A percentile compares a stretch with the other conserved stretches of the same genome.
Conservation (phyloP, 2,888 invertebrate species). For the Drosophila anomelani region DNA sequence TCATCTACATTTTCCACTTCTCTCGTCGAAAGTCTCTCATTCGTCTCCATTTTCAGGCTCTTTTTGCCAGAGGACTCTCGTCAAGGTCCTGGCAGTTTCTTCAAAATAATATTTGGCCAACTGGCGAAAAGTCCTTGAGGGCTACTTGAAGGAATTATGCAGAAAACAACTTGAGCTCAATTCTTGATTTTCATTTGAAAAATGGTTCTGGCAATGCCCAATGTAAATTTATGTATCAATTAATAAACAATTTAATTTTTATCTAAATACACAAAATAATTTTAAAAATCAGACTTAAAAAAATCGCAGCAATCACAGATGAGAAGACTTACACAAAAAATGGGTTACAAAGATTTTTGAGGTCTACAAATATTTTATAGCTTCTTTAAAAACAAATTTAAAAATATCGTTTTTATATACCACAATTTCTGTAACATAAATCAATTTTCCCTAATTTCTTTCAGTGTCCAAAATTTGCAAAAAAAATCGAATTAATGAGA, state of each 20-base stretch:
- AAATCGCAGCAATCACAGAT: too few species aligned
- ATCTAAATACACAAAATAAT: too few species aligned
- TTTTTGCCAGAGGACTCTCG: neutral
- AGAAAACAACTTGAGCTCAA: slow-evolving; percentile 20
- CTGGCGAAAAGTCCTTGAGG: slow-evolving; percentile 12
- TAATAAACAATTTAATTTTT: too few species aligned
- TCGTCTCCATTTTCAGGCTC: slow-evolving; percentile 1
- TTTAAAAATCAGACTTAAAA: too few species aligned
- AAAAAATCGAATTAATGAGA: slow-evolving; percentile 29
- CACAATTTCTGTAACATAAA: neutral
- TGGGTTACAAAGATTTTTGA: too few species aligned
- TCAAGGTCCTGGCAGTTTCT: slow-evolving; percentile 8
- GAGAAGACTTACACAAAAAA: too few species aligned
- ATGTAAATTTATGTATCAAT: too few species aligned
- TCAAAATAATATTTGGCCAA: slow-evolving; percentile 36
- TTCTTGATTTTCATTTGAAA: slow-evolving; percentile 25
- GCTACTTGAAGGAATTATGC: slow-evolving; percentile 7
- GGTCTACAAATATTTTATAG: too few species aligned
- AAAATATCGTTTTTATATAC: neutral
- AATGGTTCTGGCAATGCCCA: neutral
- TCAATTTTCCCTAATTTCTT: neutral
- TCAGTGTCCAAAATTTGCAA: slow-evolving; percentile 26
- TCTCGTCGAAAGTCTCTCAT: neutral
- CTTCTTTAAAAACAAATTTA: neutral
- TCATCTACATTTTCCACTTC: neutral